Evolutionary conservation across 2,113 vertebrate genomes (phyloP).

Genomic region (Scophthalmus maximus): DNA sequence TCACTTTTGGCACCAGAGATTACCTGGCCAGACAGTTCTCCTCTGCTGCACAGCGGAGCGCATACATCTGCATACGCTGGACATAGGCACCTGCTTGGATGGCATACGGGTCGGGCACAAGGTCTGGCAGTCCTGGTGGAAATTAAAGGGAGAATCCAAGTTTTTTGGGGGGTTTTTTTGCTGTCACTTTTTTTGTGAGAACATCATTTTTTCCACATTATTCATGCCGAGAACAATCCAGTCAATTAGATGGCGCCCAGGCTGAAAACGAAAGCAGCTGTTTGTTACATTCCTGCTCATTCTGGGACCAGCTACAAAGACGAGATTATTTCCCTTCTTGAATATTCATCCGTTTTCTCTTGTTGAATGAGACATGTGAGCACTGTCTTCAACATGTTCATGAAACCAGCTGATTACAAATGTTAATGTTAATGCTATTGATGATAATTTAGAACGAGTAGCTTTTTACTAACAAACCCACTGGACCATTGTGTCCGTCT

Average conservation of each 20-base stretch:
- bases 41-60: slow-evolving; percentile 87
- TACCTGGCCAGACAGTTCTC: slow-evolving; percentile 89
- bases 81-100: slow-evolving; percentile 87
- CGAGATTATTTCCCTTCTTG: neutral
- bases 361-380: neutral
- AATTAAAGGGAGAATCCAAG: slow-evolving; percentile 19
- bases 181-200: neutral
- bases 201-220: slow-evolving; percentile 1
- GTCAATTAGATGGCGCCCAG: neutral
- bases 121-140: slow-evolving; percentile 84
- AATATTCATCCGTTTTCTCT: slow-evolving; percentile 8
- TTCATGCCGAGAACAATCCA: slow-evolving; percentile 3
- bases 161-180: neutral
- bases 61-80: slow-evolving; percentile 87
- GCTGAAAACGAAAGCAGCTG: slow-evolving; percentile 25
- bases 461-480: neutral
- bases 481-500: neutral
- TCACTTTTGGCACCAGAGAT: slow-evolving; percentile 50
- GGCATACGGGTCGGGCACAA: slow-evolving; percentile 86
- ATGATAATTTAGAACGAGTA: neutral
- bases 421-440: too few species aligned
- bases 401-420: neutral
- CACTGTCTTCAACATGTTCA: neutral
- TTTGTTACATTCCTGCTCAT: slow-evolving; percentile 42
- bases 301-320: slow-evolving; percentile 3